Percentiles rank a stretch among this genome's conserved stretches.
Evolutionary conservation across 2,888 invertebrate genomes (phyloP).

Genomic region (Dorcus hopei): DNA sequence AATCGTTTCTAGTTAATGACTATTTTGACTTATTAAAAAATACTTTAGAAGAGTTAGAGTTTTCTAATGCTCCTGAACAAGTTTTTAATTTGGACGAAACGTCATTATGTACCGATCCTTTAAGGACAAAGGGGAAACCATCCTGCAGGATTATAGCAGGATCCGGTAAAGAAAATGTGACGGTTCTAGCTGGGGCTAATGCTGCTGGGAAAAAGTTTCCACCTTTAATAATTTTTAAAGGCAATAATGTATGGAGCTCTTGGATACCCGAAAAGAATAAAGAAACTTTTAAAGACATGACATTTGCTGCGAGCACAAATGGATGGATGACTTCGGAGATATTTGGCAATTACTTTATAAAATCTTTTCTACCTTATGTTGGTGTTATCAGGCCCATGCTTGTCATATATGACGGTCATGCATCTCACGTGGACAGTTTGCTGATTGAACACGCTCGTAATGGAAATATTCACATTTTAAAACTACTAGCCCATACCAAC

Average conservation of each 20-base stretch:
- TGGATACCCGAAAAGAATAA: conserved; percentile 26
- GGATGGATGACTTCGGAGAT: conserved; percentile 33
- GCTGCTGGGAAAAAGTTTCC: conserved; percentile 28
- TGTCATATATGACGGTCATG: conserved; percentile 33
- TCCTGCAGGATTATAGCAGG: conserved; percentile 24
- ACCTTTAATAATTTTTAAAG: conserved; percentile 34
- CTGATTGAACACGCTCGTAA: conserved; percentile 26
- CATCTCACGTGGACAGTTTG: conserved; percentile 26
- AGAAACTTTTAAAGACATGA: conserved; percentile 24
- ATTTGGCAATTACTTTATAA: conserved; percentile 30
- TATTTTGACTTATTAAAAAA: too few relatives aligned
- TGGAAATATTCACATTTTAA: conserved; percentile 25
- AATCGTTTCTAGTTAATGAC: too few relatives aligned
- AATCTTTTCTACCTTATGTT: conserved; percentile 16
- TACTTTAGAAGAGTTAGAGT: too few relatives aligned
- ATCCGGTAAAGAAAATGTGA: conserved; percentile 29
- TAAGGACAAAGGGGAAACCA: conserved; percentile 8
- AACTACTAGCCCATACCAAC: conserved; percentile 28
- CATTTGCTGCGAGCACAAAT: conserved; percentile 33
- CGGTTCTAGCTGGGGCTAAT: conserved; percentile 25
- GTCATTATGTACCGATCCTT: conserved; percentile 22
- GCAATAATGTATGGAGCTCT: conserved; percentile 35
- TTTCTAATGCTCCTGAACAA: too few relatives aligned
- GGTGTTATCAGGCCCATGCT: conserved; percentile 26
- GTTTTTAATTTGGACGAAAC: conserved; percentile 22